Percentiles rank a stretch among this genome's conserved stretches.
phyloP scores from a whole-genome alignment of 2,113 vertebrate species.

The Microtus ochrogaster region DNA sequence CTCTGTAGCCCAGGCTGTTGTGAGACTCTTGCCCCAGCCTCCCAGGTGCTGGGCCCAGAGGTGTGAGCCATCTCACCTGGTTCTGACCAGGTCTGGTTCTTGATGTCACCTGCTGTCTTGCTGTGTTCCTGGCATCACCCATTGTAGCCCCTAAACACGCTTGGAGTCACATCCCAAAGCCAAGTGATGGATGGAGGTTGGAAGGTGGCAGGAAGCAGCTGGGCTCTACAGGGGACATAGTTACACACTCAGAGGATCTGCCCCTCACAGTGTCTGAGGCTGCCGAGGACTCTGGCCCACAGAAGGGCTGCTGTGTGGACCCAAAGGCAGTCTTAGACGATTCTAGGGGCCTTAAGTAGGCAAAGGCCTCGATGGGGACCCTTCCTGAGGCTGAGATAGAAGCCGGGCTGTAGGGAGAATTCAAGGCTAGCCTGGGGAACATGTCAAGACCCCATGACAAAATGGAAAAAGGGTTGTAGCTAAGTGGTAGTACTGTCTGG shows the following conservation, averaged over 20 bases:
- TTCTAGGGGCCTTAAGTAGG: background rate
- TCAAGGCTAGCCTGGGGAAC: background rate
- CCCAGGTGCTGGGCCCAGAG: too few species aligned
- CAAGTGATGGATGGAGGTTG: background rate
- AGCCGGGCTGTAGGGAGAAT: background rate
- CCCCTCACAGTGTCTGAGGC: background rate
- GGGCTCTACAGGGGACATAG: background rate
- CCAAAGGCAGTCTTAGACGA: background rate
- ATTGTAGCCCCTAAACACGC: background rate
- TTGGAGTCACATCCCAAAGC: background rate
- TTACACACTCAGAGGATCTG: too few species aligned
- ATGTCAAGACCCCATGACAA: background rate
- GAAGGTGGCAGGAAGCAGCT: background rate
- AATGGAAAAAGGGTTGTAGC: background rate
- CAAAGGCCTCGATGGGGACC: background rate
- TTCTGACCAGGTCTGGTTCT: too few species aligned
- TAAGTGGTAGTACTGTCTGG: background rate
- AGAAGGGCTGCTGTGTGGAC: background rate
- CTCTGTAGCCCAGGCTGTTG: background rate
- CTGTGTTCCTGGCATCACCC: background rate
- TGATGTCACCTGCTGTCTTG: too few species aligned
- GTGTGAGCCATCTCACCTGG: background rate
- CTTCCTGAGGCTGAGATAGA: background rate
- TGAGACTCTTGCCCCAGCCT: background rate
- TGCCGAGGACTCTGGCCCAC: rapidly evolving